Conservation (phyloP, 2,113 vertebrate genomes). For the Lagenorhynchus albirostris region DNA sequence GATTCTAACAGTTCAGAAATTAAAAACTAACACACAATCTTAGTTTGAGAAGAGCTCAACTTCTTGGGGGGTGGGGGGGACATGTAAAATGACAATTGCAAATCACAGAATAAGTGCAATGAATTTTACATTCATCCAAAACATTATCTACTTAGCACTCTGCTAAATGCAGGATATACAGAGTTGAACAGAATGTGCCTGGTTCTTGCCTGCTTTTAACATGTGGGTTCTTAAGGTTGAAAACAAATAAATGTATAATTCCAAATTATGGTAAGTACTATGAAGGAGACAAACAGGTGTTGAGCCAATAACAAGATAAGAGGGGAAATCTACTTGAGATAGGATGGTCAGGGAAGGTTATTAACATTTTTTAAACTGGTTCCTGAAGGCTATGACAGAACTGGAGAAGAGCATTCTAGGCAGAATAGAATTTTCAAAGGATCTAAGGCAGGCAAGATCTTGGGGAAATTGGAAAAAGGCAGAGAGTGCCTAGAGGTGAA, state of each 20-base stretch:
- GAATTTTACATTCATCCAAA: slow-evolving; percentile 11
- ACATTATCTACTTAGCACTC: neutral
- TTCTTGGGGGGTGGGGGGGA: neutral
- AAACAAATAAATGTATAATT: slow-evolving; percentile 27
- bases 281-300: neutral
- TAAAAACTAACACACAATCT: neutral
- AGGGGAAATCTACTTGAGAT: neutral
- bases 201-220: slow-evolving; percentile 14
- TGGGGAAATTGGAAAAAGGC: neutral
- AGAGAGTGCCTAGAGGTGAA: neutral
- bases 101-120: slow-evolving; percentile 7
- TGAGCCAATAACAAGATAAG: neutral
- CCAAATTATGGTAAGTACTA: neutral
- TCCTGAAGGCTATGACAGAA: neutral
- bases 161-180: neutral
- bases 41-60: slow-evolving; percentile 1
- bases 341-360: neutral
- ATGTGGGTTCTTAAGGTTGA: neutral
- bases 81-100: neutral
- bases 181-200: neutral
- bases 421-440: slow-evolving; percentile 16
- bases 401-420: neutral
- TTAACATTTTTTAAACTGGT: neutral
- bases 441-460: neutral
- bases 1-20: slow-evolving; percentile 9